Evolutionary conservation across 64 coral and sea anemone genomes (phyloP).

Genomic region (Porites australiensis): DNA sequence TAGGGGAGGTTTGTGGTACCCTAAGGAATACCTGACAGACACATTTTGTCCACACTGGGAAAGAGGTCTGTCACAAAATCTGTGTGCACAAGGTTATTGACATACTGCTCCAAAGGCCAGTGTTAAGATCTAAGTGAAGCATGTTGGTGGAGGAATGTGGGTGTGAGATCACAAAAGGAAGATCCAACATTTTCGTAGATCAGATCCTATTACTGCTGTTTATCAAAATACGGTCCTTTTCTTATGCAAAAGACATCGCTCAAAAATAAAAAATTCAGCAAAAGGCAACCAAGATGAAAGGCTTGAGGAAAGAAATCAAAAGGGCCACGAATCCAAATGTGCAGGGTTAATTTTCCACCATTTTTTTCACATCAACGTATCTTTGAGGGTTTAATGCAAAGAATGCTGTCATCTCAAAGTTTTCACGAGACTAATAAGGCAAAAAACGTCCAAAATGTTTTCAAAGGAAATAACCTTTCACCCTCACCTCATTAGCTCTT

Average conservation of each 20-base stretch:
- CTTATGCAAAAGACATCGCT: not conserved
- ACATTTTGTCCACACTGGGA: conserved; percentile 1
- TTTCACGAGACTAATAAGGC: not conserved
- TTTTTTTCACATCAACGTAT: too few relatives aligned
- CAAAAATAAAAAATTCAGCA: not conserved
- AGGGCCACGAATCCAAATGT: not conserved
- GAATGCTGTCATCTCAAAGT: not conserved
- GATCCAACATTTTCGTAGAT: not conserved
- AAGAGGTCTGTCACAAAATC: conserved; percentile 17
- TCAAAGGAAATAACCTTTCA: conserved; percentile 5
- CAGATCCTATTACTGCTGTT: not conserved
- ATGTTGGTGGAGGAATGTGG: conserved; percentile 5
- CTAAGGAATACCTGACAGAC: conserved; percentile 20
- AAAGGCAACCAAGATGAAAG: not conserved
- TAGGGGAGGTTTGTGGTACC: conserved; percentile 14
- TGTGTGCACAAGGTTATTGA: conserved; percentile 13
- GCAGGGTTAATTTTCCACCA: not conserved
- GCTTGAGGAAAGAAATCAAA: not conserved
- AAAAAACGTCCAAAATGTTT: not conserved
- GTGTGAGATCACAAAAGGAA: conserved; percentile 15
- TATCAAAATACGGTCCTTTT: not conserved
- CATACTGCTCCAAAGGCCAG: not conserved
- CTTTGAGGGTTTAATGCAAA: too few relatives aligned
- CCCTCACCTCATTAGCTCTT: not conserved
- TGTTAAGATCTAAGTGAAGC: conserved; percentile 1